phyloP scores from a whole-genome alignment of 2,888 invertebrate species.

The Drosophila ezoana region DNA sequence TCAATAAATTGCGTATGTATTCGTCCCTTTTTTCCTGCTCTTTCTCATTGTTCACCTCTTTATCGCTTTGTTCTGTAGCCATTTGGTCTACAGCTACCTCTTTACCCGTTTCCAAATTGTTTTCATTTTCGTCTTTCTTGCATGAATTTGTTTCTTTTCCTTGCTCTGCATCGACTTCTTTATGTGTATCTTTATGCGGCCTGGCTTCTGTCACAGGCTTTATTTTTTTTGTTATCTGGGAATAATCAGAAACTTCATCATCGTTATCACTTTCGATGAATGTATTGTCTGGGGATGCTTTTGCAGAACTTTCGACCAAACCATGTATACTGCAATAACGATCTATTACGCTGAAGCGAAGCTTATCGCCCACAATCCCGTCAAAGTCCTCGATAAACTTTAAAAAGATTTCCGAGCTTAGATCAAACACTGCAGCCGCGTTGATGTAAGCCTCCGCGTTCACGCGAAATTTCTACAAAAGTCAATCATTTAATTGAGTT shows the following conservation, averaged over 20 bases:
- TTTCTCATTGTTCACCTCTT: not conserved
- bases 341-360: conserved; percentile 45
- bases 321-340: conserved; percentile 47
- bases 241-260: not conserved
- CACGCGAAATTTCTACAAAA: conserved; percentile 21
- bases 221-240: not conserved
- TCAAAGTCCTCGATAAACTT: conserved; percentile 36
- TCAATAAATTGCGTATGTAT: conserved; percentile 35
- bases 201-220: not conserved
- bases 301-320: not conserved
- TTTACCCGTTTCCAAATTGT: conserved; percentile 2
- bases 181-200: not conserved
- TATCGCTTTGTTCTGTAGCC: conserved; percentile 6
- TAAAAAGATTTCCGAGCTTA: conserved; percentile 42
- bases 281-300: too few relatives aligned
- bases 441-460: conserved; percentile 14
- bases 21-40: conserved; percentile 18
- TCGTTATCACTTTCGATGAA: not conserved
- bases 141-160: too few relatives aligned
- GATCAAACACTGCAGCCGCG: conserved; percentile 37
- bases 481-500: not conserved
- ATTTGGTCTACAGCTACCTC: not conserved
- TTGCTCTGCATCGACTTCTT: not conserved
- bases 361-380: conserved; percentile 11
- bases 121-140: conserved; percentile 27